Percentiles rank a stretch among this genome's conserved stretches.
Evolutionary conservation across 2,797 vertebrate species (phyloP).

Genomic region (Microhierax caerulescens): DNA sequence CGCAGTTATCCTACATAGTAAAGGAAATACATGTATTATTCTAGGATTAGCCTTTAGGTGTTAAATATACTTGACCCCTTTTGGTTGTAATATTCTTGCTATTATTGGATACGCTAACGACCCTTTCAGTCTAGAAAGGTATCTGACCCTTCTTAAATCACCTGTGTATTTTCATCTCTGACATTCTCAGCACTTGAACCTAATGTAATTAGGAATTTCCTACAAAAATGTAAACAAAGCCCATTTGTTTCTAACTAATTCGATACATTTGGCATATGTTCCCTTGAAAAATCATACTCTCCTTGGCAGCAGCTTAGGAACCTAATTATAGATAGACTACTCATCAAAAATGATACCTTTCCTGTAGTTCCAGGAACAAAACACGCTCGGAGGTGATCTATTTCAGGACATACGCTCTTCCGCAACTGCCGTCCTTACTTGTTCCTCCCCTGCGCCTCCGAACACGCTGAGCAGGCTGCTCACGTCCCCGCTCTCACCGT

Average conservation of each 20-base stretch:
- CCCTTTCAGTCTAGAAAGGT: neutral
- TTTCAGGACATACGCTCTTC: neutral
- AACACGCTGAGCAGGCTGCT: neutral
- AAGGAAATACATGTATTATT: neutral
- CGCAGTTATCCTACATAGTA: conserved; percentile 8
- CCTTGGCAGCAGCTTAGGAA: conserved; percentile 26
- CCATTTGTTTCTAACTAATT: conserved; percentile 11
- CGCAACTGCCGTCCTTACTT: neutral
- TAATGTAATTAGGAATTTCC: conserved; percentile 27
- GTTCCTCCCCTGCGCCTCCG: neutral
- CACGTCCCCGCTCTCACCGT: neutral
- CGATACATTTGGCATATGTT: conserved; percentile 15
- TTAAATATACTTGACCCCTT: neutral
- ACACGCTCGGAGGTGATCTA: neutral
- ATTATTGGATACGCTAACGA: too few species aligned
- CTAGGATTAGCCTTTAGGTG: conserved; percentile 6
- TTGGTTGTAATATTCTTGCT: neutral
- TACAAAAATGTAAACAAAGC: conserved; percentile 49
- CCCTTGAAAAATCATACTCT: conserved; percentile 5
- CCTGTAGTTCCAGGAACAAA: neutral
- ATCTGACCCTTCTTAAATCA: neutral
- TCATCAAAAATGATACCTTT: conserved; percentile 37
- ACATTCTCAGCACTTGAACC: conserved; percentile 22
- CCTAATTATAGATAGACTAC: conserved; percentile 59
- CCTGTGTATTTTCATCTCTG: neutral